These are phyloP conservation scores for Caenorhabditis briggsae DNA, from an alignment of 1,140 invertebrate species.

Conservation along the genomic window DNA sequence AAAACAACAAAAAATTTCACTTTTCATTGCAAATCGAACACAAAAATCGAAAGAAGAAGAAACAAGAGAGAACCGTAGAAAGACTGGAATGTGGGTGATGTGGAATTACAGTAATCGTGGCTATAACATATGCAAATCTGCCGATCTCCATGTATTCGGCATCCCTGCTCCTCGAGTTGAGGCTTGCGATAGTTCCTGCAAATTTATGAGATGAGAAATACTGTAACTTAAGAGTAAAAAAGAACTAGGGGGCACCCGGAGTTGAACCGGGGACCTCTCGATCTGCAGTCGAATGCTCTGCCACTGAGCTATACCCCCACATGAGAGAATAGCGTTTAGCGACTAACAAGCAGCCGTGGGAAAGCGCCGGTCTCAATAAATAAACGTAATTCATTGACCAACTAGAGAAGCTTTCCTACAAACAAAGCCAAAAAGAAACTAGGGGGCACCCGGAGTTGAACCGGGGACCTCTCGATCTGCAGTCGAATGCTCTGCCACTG, in stretches of 20 bases:
- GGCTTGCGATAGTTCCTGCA: conserved; percentile 27
- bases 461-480: conserved; percentile 80
- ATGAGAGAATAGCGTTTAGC: not conserved
- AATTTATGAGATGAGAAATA: not conserved
- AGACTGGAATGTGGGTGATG: not conserved
- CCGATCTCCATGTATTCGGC: conserved; percentile 39
- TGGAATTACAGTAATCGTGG: conserved; percentile 55
- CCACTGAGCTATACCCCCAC: conserved; percentile 80
- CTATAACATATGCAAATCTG: conserved; percentile 60
- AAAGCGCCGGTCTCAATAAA: too few relatives aligned
- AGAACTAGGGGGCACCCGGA: conserved; percentile 74
- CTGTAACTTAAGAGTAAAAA: not conserved
- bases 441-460: conserved; percentile 79
- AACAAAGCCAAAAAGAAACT: conserved; percentile 8
- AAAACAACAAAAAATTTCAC: conserved; percentile 13
- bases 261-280: conserved; percentile 80
- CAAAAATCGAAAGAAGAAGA: not conserved
- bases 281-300: conserved; percentile 81
- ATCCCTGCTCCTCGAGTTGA: conserved; percentile 59
- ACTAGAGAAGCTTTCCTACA: too few relatives aligned
- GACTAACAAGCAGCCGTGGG: not conserved
- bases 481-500: conserved; percentile 81
- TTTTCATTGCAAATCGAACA: conserved; percentile 27
- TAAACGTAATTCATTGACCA: too few relatives aligned
- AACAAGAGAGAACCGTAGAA: not conserved